These are phyloP conservation scores for Dascillus cervinus DNA, from an alignment of 2,888 invertebrate genomes.

Conservation along the genomic window DNA sequence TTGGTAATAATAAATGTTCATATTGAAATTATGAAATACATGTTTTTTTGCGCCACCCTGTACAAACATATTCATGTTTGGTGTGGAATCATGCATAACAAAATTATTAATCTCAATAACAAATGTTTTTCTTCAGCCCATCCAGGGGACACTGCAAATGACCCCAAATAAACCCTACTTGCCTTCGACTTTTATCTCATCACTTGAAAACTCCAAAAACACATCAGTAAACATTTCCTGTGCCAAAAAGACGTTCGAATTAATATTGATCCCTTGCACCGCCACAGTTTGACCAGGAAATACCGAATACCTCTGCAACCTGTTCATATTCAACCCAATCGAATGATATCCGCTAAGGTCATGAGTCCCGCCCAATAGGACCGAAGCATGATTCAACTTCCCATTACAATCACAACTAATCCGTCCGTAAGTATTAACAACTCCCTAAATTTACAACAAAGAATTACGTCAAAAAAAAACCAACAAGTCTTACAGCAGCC, in stretches of 20 bases:
- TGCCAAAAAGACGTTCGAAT: slow-evolving; percentile 60
- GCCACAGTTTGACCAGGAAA: slow-evolving; percentile 77
- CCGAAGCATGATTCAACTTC: slow-evolving; percentile 61
- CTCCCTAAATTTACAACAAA: slow-evolving; percentile 5
- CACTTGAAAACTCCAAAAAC: slow-evolving; percentile 37
- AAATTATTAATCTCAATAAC: too few relatives aligned
- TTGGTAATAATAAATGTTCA: too few relatives aligned
- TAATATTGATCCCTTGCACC: slow-evolving; percentile 63
- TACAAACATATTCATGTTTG: too few relatives aligned
- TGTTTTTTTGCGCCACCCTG: too few relatives aligned
- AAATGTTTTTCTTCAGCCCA: too few relatives aligned
- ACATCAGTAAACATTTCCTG: slow-evolving; percentile 57
- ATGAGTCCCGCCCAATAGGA: slow-evolving; percentile 60
- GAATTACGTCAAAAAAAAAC: slow-evolving; percentile 21
- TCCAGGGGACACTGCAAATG: too few relatives aligned
- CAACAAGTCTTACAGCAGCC: neutral
- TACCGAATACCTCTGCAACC: slow-evolving; percentile 54
- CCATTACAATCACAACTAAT: slow-evolving; percentile 69
- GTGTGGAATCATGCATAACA: too few relatives aligned
- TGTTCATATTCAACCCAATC: slow-evolving; percentile 43
- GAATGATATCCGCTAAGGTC: slow-evolving; percentile 43
- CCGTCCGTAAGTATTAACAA: slow-evolving; percentile 53
- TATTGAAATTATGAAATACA: too few relatives aligned
- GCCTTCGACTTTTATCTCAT: slow-evolving; percentile 40
- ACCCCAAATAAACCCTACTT: slow-evolving; percentile 13